Evolutionary conservation across 1,140 invertebrate species (phyloP), one percentile per base, ranked within the genome.

Genomic region (Lepidostoma basale): DNA sequence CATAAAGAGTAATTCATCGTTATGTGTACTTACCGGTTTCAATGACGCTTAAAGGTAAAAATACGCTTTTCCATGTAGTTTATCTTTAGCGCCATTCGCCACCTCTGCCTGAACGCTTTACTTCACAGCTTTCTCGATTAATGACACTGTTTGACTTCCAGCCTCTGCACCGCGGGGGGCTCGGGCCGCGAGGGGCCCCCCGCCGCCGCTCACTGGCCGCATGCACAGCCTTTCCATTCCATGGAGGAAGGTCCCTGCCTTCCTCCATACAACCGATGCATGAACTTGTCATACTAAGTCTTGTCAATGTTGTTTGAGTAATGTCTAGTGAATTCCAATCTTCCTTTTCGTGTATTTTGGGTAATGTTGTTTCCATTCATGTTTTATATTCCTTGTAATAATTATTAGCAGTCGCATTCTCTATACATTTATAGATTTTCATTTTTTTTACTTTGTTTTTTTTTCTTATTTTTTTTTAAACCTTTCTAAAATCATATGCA

Each of bases 371-470:
- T 56, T 56, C 14, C 1, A 56, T 56, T 23, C 6, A 40, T 60
- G 22, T 60, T 60, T 62, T 62, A 2, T 25, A 47, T 49, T 26
- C 49, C 33, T 45, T 49, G 30, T 60, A 60, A 60, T 23, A 60
- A 40, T 60, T 56, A 28, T 63, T 63, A 45, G 62, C 62, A 36
- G 47, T 63, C 28, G 39, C 36, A 30, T 12, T 18, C 6, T 62
- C 14, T 40, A 47, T 52, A 49, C 54, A 40, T 30, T 40, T 47
- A 65, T 65, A 65, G 30, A 63, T 9, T 59, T 40, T 40, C 10
- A 5, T 59, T 59, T 59, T 33, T 58, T 54, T 54, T 54, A 14
- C 22, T 45, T 63, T 63, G 60, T 63, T 63, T 63, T 49, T 49
- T 63, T 63, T 49, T n/a, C n/a, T n/a, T n/a, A n/a, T n/a, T 12